A percentile compares a stretch with the other conserved stretches of the same genome.
Evolutionary conservation across 2,888 invertebrate genomes (phyloP).

Genomic region (Portevinia maculata): DNA sequence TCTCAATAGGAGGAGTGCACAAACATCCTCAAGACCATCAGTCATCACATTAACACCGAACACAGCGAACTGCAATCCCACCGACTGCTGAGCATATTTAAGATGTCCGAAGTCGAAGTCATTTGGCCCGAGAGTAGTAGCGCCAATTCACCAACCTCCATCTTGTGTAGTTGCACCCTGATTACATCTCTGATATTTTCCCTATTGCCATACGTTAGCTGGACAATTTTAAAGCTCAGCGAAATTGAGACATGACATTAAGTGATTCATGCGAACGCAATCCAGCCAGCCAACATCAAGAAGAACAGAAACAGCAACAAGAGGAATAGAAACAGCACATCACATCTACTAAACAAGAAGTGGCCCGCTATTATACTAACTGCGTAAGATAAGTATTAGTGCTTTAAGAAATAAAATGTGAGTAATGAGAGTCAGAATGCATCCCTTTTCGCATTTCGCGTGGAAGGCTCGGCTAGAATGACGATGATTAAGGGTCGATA

Average conservation of each 20-base stretch:
- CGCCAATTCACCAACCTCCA: conserved; percentile 75
- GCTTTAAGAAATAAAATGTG: conserved; percentile 52
- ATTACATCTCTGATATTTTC: conserved; percentile 66
- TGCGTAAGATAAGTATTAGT: conserved; percentile 69
- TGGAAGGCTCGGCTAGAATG: background rate
- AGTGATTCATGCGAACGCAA: conserved; percentile 23
- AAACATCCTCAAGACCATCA: conserved; percentile 90
- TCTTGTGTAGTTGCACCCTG: conserved; percentile 51
- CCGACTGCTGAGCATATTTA: conserved; percentile 93
- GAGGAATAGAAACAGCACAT: conserved; percentile 10
- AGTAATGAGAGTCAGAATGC: conserved; percentile 49
- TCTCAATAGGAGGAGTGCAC: conserved; percentile 91
- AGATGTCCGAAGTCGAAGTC: conserved; percentile 95
- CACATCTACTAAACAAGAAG: conserved; percentile 25
- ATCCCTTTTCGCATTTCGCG: conserved; percentile 29
- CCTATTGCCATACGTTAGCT: conserved; percentile 68
- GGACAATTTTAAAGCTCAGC: conserved; percentile 56
- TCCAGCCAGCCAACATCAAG: conserved; percentile 18
- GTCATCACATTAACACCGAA: conserved; percentile 92
- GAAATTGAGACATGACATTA: conserved; percentile 68
- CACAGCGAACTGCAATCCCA: conserved; percentile 94
- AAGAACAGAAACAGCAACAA: background rate
- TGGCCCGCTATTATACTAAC: conserved; percentile 63
- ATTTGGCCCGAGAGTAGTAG: conserved; percentile 86
- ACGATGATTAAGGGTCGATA: conserved; percentile 3